Evolutionary conservation across 2,888 invertebrate genomes (phyloP).

Genomic region (Cremastinae sp.): DNA sequence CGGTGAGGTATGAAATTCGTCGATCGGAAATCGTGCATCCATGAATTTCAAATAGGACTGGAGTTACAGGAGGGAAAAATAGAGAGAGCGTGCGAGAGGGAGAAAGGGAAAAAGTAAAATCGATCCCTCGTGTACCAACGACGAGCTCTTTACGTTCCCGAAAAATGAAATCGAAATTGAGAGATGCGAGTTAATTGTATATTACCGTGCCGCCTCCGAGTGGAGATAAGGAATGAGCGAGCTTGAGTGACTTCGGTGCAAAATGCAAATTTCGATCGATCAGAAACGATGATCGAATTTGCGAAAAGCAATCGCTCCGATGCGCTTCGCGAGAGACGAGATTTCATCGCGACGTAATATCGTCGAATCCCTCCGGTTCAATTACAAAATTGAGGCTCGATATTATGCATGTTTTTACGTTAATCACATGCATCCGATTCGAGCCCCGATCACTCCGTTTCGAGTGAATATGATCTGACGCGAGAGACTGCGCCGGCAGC

Average conservation of each 20-base stretch:
- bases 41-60: slow-evolving; percentile 19
- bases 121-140: slow-evolving; percentile 5
- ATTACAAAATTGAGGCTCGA: slow-evolving; percentile 6
- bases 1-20: neutral
- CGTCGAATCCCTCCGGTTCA: slow-evolving; percentile 7
- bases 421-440: slow-evolving; percentile 4
- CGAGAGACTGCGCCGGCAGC: slow-evolving; percentile 45
- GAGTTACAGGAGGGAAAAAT: neutral
- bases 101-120: neutral
- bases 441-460: slow-evolving; percentile 11
- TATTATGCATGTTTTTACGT: neutral
- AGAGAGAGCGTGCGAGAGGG: neutral
- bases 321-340: slow-evolving; percentile 19
- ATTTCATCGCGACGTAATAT: slow-evolving; percentile 20
- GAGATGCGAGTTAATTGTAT: neutral
- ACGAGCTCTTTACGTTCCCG: neutral
- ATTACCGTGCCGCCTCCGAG: neutral
- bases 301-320: slow-evolving; percentile 34
- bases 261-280: slow-evolving; percentile 20
- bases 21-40: slow-evolving; percentile 16
- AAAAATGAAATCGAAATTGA: slow-evolving; percentile 10
- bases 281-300: slow-evolving; percentile 35
- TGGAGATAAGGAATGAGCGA: neutral
- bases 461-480: slow-evolving; percentile 55
- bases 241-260: neutral